Conservation (phyloP, 2,113 vertebrate genomes). For the Ptyas mucosa region DNA sequence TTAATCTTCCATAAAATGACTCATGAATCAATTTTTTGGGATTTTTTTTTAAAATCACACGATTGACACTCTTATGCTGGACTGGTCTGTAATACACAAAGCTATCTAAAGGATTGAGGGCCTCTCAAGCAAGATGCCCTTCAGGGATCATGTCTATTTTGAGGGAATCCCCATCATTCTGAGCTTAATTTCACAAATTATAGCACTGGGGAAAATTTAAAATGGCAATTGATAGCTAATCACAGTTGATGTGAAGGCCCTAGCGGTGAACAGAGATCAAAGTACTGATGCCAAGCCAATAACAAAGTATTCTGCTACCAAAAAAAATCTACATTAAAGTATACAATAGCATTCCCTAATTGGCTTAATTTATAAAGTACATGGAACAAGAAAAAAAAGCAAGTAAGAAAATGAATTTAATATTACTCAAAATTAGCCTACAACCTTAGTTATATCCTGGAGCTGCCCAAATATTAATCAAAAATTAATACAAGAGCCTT, state of each 20-base stretch:
- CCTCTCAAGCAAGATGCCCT: neutral
- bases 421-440: neutral
- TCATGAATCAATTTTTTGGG: neutral
- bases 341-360: neutral
- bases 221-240: neutral
- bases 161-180: neutral
- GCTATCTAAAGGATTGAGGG: neutral
- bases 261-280: neutral
- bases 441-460: neutral
- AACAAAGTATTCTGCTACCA: neutral
- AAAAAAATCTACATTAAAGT: neutral
- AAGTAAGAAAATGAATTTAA: neutral
- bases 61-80: neutral
- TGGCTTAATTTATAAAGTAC: neutral
- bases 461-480: neutral
- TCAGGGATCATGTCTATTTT: neutral
- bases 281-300: neutral
- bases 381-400: neutral
- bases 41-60: neutral
- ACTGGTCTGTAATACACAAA: neutral
- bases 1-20: neutral
- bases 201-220: neutral
- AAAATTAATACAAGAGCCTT: too few species aligned
- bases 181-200: neutral
- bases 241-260: neutral